Percentiles rank a stretch among this genome's conserved stretches.
Evolutionary conservation across 2,113 vertebrate genomes (phyloP).

Genomic region (Anseranas semipalmata): DNA sequence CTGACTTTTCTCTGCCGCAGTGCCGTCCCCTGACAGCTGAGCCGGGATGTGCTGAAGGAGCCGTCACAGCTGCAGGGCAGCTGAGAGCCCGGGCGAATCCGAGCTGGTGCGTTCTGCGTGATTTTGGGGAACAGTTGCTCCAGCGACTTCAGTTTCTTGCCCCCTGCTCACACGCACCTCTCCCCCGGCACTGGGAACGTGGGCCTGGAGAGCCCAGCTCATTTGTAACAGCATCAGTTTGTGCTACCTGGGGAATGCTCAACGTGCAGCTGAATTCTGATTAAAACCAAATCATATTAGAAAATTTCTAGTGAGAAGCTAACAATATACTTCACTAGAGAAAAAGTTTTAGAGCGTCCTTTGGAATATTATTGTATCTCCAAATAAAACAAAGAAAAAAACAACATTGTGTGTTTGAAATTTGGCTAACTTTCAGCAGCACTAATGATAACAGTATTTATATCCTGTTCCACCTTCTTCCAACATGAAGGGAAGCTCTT

Average conservation of each 20-base stretch:
- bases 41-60: background rate
- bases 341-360: background rate
- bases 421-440: background rate
- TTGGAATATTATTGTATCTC: background rate
- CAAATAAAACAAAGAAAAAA: background rate
- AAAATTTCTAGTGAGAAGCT: background rate
- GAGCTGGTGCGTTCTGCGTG: background rate
- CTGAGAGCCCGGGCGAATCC: background rate
- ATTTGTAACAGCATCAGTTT: background rate
- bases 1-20: background rate
- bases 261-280: background rate
- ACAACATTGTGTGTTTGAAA: background rate
- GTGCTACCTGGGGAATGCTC: background rate
- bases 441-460: background rate
- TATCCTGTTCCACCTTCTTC: background rate
- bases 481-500: background rate
- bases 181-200: background rate
- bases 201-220: background rate
- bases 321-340: background rate
- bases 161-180: accelerated
- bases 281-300: background rate
- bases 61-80: background rate
- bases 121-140: constrained; percentile 6
- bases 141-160: background rate
- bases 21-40: background rate